Evolutionary conservation across 2,113 vertebrate species (phyloP), one percentile per base, ranked within the genome.

Genomic region (Thinocorus orbignyianus): DNA sequence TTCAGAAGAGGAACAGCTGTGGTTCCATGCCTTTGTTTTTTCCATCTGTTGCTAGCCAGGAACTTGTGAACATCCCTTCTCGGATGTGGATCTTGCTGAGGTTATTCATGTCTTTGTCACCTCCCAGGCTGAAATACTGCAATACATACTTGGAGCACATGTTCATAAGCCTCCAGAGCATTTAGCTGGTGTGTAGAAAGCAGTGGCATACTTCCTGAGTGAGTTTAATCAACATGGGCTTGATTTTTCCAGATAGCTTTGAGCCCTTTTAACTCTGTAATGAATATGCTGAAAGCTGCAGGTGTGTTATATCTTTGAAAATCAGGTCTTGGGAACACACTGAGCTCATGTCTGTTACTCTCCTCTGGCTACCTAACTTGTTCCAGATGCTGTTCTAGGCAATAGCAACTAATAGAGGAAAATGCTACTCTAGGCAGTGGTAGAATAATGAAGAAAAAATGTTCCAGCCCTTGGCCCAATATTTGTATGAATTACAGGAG

Each of bases 331-430:
- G 90, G 76, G 93, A 96, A 78, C 90, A 78, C 60, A 79, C 92
- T 94, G 95, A 93, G 93, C 90, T 96, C 90, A 95, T 89, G 86
- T 84, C 95, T 95, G 88, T 92, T 95, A 57, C 86, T 92, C 69
- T 95, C 57, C 74, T 95, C 83, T 92, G 83, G 69, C 92, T 93
- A 84, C 83, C 86, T 95, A 95, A 93, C 86, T 94, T 96, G 83
- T 95, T 97, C 96, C 93, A 97, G 95, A 95, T 97, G 96, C 88
- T 69, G 69, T 94, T 95, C 80, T 94, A 96, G 77, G 91, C 83
- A 94, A 85, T 85, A 96, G 91, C 78, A 91, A 19, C 81, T 88
- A 89, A 95, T 25, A 91, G 89, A 92, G 81, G 66, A 95, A 95
- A 95, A 90, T 79, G 93, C 94, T 90, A 80, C 87, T 82, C 84